phyloP scores from a whole-genome alignment of 2,888 invertebrate species.

The Daptonema setosum region DNA sequence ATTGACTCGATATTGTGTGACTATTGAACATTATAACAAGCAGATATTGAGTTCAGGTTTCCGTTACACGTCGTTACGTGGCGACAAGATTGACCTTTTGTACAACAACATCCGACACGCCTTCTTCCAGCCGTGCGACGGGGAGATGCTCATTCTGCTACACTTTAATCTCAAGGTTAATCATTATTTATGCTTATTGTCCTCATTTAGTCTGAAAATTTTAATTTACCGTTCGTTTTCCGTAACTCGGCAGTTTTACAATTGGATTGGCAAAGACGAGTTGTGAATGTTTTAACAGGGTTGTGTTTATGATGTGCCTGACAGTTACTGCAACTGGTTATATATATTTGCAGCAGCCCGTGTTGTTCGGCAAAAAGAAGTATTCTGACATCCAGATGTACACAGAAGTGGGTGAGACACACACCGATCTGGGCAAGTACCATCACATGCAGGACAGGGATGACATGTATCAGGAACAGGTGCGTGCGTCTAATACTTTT shows the following conservation, averaged over 20 bases:
- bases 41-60: conserved; percentile 32
- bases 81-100: conserved; percentile 94
- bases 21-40: too few species aligned
- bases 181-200: conserved; percentile 1
- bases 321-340: too few species aligned
- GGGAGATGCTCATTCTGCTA: conserved; percentile 94
- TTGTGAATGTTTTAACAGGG: neutral
- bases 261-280: too few species aligned
- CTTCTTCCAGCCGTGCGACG: conserved; percentile 73
- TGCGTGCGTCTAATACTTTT: conserved; percentile 11
- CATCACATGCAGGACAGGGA: conserved; percentile 99
- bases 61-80: conserved; percentile 88
- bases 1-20: too few species aligned
- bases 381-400: conserved; percentile 97
- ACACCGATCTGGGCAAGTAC: conserved; percentile 94
- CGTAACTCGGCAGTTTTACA: too few species aligned
- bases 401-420: conserved; percentile 97
- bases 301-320: neutral
- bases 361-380: conserved; percentile 98
- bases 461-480: conserved; percentile 89
- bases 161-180: conserved; percentile 84
- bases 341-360: conserved; percentile 54
- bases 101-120: conserved; percentile 99
- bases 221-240: too few species aligned
- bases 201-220: neutral